Conservation (phyloP, 2,888 invertebrate species). For the Erannis defoliaria region DNA sequence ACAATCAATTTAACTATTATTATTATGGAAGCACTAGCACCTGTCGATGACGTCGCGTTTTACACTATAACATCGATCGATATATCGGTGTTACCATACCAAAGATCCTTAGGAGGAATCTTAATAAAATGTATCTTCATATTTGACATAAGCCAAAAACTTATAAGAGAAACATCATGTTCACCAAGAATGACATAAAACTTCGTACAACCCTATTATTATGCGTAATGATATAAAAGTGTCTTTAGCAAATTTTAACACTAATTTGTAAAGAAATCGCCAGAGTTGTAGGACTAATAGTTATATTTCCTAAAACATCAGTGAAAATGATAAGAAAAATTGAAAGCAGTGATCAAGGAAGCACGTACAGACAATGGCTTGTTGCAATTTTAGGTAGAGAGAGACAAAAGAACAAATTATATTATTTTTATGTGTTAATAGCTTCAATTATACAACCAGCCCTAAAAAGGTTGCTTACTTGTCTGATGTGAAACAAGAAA, state of each 20-base stretch:
- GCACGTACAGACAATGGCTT: conserved; percentile 48
- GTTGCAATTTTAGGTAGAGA: conserved; percentile 47
- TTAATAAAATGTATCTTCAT: too few relatives aligned
- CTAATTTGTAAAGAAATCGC: neutral
- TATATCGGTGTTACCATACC: too few relatives aligned
- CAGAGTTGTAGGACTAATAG: neutral
- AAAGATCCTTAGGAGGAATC: too few relatives aligned
- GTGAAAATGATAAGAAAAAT: conserved; percentile 15
- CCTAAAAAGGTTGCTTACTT: too few relatives aligned
- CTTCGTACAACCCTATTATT: conserved; percentile 3
- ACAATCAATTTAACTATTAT: too few relatives aligned
- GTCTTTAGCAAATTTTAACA: neutral
- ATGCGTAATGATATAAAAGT: conserved; percentile 17
- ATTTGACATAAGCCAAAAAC: too few relatives aligned
- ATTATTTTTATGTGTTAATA: neutral
- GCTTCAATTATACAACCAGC: neutral
- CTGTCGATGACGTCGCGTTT: too few relatives aligned
- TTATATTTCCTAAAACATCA: neutral
- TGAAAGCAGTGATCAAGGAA: conserved; percentile 34
- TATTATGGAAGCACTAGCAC: too few relatives aligned
- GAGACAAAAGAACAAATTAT: neutral
- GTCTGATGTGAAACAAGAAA: too few relatives aligned
- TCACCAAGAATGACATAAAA: too few relatives aligned
- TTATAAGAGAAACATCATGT: too few relatives aligned
- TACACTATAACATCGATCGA: too few relatives aligned